A percentile compares a stretch with the other conserved stretches of the same genome.
phyloP scores from a whole-genome alignment of 2,797 vertebrate species.

The Leptatherina wallacei region DNA sequence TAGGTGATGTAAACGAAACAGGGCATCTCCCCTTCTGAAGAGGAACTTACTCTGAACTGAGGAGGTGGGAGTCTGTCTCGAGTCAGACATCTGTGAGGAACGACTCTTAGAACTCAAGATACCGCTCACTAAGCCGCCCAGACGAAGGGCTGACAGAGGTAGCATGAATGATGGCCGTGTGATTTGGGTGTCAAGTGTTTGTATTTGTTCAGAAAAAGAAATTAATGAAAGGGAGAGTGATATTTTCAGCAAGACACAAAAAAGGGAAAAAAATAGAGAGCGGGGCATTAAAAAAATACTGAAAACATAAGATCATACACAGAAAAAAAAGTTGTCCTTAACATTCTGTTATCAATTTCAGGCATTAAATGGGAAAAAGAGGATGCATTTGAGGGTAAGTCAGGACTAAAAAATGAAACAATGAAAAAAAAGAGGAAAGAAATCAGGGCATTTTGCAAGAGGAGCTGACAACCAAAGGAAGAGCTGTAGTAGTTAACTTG shows the following conservation, averaged over 20 bases:
- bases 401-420: conserved; percentile 14
- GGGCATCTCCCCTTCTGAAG: conserved; percentile 38
- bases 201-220: conserved; percentile 29
- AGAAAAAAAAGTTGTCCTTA: conserved; percentile 15
- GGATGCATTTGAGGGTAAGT: conserved; percentile 14
- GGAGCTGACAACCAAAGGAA: conserved; percentile 15
- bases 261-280: conserved; percentile 26
- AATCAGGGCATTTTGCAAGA: conserved; percentile 26
- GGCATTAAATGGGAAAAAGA: conserved; percentile 15
- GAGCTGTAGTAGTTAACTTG: conserved; percentile 10
- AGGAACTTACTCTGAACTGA: conserved; percentile 82
- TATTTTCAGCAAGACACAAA: conserved; percentile 44
- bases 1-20: conserved; percentile 32
- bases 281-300: conserved; percentile 24
- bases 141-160: conserved; percentile 64
- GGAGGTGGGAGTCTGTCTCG: conserved; percentile 80
- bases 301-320: conserved; percentile 22
- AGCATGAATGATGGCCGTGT: conserved; percentile 35
- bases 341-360: conserved; percentile 18
- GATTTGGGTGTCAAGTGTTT: conserved; percentile 26
- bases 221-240: conserved; percentile 1
- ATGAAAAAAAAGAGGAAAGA: conserved; percentile 7
- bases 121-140: conserved; percentile 81
- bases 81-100: conserved; percentile 81
- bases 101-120: conserved; percentile 79